Conservation (phyloP, 1,140 invertebrate genomes). For the Mercenaria mercenaria region DNA sequence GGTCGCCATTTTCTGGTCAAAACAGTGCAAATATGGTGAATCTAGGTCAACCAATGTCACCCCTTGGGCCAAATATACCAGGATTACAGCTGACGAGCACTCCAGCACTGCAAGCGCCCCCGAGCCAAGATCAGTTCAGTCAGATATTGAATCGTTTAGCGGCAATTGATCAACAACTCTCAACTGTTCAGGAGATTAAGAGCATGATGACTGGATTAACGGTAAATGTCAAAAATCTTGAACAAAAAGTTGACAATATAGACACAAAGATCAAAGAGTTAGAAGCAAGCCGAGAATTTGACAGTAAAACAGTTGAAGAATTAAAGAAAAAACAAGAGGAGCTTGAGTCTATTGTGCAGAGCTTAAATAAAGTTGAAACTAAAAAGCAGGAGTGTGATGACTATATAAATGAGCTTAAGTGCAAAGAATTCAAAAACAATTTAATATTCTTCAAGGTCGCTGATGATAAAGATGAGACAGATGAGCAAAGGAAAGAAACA, state of each 20-base stretch:
- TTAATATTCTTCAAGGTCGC: neutral
- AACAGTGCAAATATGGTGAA: neutral
- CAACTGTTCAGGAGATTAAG: neutral
- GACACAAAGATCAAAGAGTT: neutral
- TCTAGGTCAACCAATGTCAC: neutral
- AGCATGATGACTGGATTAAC: neutral
- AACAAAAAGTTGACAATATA: neutral
- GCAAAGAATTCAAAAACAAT: neutral
- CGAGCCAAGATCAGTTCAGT: neutral
- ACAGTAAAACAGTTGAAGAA: neutral
- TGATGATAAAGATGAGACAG: neutral
- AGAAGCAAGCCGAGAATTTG: conserved; percentile 17
- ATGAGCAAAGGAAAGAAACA: neutral
- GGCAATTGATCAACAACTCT: neutral
- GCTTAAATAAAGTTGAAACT: neutral
- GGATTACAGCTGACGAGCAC: neutral
- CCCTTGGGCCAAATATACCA: neutral
- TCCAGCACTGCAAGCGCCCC: neutral
- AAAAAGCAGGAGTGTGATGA: neutral
- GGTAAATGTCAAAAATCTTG: neutral
- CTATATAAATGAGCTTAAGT: neutral
- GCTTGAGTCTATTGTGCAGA: neutral
- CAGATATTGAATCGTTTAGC: neutral
- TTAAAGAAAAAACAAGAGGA: neutral
- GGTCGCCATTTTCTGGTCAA: neutral